Conservation (phyloP, 2,888 invertebrate species). For the Cosmia pyralina region DNA sequence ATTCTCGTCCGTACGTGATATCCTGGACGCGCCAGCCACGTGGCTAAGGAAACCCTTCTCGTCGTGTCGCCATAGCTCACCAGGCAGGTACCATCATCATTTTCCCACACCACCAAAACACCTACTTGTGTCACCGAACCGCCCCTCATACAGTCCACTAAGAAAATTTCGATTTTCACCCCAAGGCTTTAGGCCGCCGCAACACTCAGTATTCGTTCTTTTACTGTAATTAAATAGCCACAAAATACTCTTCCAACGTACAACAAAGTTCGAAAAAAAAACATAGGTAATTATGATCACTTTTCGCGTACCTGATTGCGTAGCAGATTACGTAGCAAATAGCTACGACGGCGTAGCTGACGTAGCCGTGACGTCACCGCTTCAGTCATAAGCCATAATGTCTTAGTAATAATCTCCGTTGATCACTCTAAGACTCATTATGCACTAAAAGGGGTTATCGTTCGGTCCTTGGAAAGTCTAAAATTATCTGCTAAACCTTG, state of each 20-base stretch:
- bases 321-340: constrained; percentile 9
- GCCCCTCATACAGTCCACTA: too few relatives aligned
- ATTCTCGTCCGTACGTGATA: too few relatives aligned
- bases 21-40: too few relatives aligned
- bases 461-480: neutral
- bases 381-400: neutral
- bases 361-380: neutral
- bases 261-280: neutral
- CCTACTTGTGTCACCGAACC: too few relatives aligned
- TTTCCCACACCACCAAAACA: too few relatives aligned
- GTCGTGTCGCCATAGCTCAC: too few relatives aligned
- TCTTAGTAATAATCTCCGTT: neutral
- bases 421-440: neutral
- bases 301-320: constrained; percentile 1
- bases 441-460: neutral
- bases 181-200: too few relatives aligned
- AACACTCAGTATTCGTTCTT: too few relatives aligned
- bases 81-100: too few relatives aligned
- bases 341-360: constrained; percentile 25
- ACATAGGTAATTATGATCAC: neutral
- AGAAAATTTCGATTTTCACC: too few relatives aligned
- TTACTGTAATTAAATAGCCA: neutral
- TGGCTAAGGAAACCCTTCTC: too few relatives aligned
- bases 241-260: neutral
- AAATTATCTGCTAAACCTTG: neutral